Percentiles rank a stretch among this genome's conserved stretches.
Evolutionary conservation across 2,113 vertebrate genomes (phyloP).

Genomic region (Lagopus muta): DNA sequence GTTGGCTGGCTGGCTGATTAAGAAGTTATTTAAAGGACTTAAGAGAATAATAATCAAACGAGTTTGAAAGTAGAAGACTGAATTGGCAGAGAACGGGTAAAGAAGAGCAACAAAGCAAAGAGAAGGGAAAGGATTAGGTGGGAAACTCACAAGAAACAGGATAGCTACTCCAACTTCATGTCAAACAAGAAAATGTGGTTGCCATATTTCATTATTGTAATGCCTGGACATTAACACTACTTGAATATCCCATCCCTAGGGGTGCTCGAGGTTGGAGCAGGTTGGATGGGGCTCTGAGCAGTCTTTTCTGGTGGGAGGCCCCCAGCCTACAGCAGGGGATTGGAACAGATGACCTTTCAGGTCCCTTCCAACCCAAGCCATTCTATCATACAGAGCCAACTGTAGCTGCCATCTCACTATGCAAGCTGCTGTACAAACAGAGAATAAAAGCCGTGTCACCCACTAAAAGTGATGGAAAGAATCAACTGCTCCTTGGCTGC

Average conservation of each 20-base stretch:
- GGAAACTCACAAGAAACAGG: not conserved
- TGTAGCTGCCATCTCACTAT: not conserved
- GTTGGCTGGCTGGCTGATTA: not conserved
- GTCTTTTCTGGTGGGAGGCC: too few relatives aligned
- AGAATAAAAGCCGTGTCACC: not conserved
- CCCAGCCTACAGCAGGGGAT: too few relatives aligned
- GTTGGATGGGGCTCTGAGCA: too few relatives aligned
- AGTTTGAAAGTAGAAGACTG: not conserved
- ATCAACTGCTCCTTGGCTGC: not conserved
- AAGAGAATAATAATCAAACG: not conserved
- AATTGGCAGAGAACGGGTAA: not conserved
- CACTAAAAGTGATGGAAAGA: not conserved
- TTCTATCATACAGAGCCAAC: not conserved
- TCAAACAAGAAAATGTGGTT: not conserved
- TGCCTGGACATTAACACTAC: too few relatives aligned
- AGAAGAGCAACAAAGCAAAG: not conserved
- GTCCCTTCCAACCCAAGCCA: too few relatives aligned
- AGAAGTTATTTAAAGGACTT: not conserved
- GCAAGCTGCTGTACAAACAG: not conserved
- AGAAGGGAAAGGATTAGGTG: not conserved
- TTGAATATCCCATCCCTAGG: too few relatives aligned
- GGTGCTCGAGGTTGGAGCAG: too few relatives aligned
- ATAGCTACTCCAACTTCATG: too few relatives aligned
- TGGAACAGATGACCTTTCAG: too few relatives aligned
- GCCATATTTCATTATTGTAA: not conserved